These are phyloP conservation scores for Lucifuga dentata DNA, from an alignment of 2,113 vertebrate genomes.

Conservation along the genomic window DNA sequence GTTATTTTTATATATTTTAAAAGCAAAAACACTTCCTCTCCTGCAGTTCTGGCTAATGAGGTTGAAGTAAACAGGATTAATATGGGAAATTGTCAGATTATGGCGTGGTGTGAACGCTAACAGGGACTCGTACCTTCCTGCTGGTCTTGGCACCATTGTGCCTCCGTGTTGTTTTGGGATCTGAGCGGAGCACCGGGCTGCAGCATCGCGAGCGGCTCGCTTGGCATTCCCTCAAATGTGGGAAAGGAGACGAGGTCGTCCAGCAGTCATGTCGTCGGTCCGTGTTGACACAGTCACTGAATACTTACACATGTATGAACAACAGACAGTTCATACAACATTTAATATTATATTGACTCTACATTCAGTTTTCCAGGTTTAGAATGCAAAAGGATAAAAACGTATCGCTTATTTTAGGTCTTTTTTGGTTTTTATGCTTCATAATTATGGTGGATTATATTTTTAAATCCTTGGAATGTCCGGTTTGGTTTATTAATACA, in stretches of 20 bases:
- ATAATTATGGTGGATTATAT: too few species aligned
- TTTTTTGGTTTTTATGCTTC: too few species aligned
- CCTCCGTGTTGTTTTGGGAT: conserved; percentile 51
- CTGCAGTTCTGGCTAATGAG: background rate
- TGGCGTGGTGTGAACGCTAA: conserved; percentile 23
- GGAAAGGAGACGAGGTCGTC: conserved; percentile 42
- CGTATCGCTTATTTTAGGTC: too few species aligned
- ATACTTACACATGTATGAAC: conserved; percentile 26
- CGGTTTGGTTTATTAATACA: too few species aligned
- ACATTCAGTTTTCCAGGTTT: too few species aligned
- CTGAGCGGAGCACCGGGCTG: conserved; percentile 24
- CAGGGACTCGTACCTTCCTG: conserved; percentile 23
- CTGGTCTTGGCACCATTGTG: conserved; percentile 19
- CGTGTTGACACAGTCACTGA: conserved; percentile 31
- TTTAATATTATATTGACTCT: too few species aligned
- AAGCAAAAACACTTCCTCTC: background rate
- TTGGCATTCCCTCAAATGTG: conserved; percentile 8
- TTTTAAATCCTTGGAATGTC: too few species aligned
- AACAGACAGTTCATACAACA: too few species aligned
- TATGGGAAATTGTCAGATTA: conserved; percentile 8
- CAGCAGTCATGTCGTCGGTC: conserved; percentile 47
- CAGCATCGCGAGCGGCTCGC: conserved; percentile 5
- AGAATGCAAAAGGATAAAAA: too few species aligned
- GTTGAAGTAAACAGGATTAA: conserved; percentile 36
- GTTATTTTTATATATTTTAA: conserved; percentile 25